phyloP scores from a whole-genome alignment of 2,113 vertebrate species.

The Leuciscus idus region DNA sequence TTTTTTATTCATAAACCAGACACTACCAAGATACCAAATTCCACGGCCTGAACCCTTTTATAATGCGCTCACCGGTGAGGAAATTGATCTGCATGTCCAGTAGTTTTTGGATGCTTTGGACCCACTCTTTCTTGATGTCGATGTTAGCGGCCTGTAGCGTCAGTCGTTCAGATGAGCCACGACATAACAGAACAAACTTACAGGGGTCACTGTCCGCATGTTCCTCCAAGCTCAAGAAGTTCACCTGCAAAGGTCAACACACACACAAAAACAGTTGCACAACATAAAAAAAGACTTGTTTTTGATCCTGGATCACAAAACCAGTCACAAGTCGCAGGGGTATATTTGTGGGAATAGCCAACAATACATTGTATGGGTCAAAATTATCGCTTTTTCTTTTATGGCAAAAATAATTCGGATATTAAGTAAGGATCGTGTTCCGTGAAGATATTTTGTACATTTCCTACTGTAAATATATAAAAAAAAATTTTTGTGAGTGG shows the following conservation, averaged over 20 bases:
- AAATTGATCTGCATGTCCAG: slow-evolving; percentile 95
- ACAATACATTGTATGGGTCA: no score
- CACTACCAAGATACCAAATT: not conserved
- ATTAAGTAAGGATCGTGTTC: no score
- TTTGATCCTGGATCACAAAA: no score
- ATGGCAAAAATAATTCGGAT: no score
- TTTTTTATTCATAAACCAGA: not conserved
- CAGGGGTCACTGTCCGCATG: slow-evolving; percentile 90
- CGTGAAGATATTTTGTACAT: no score
- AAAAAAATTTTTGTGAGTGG: no score
- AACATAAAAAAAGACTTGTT: not conserved
- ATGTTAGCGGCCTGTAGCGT: slow-evolving; percentile 91
- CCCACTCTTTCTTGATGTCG: slow-evolving; percentile 92
- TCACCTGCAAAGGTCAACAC: slow-evolving; percentile 82
- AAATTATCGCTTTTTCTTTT: no score
- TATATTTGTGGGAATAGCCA: no score
- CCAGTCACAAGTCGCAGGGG: no score
- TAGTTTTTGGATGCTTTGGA: slow-evolving; percentile 87
- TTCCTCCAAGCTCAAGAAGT: slow-evolving; percentile 90
- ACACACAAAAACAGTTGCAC: not conserved
- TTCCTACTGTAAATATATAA: no score
- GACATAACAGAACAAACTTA: slow-evolving; percentile 90
- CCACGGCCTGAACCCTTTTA: not conserved
- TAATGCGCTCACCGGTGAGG: slow-evolving; percentile 82
- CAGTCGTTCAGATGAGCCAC: slow-evolving; percentile 89